Evolutionary conservation across 2,888 invertebrate genomes (phyloP).

Genomic region (Tineola bisselliella): DNA sequence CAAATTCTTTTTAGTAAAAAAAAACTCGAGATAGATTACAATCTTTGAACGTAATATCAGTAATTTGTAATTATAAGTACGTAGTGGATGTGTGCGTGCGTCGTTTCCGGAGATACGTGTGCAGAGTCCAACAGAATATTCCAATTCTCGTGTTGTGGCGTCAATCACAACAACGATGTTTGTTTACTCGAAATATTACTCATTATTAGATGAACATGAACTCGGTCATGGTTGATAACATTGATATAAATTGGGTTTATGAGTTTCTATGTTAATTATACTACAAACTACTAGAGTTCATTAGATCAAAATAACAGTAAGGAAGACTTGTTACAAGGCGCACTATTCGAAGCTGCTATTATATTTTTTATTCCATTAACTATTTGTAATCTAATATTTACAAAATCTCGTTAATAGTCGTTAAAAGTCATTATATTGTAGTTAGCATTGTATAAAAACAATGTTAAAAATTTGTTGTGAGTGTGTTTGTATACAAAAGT

Average conservation of each 20-base stretch:
- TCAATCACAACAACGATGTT: constrained; percentile 39
- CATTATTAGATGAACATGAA: background rate
- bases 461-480: background rate
- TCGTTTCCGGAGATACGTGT: constrained; percentile 41
- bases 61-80: too few relatives aligned
- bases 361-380: too few relatives aligned
- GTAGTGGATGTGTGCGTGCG: background rate
- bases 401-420: background rate
- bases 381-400: too few relatives aligned
- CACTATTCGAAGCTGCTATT: too few relatives aligned
- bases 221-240: background rate
- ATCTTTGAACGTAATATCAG: too few relatives aligned
- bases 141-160: constrained; percentile 28
- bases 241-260: background rate
- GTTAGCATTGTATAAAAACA: background rate
- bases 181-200: constrained; percentile 33
- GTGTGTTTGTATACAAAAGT: background rate
- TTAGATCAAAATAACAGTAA: too few relatives aligned
- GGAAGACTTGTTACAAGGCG: too few relatives aligned
- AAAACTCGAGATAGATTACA: too few relatives aligned
- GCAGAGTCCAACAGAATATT: constrained; percentile 55
- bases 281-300: too few relatives aligned
- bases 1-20: too few relatives aligned
- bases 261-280: background rate
- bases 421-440: background rate